phyloP scores from a whole-genome alignment of 2,888 invertebrate genomes.

The Pollenia amentaria region DNA sequence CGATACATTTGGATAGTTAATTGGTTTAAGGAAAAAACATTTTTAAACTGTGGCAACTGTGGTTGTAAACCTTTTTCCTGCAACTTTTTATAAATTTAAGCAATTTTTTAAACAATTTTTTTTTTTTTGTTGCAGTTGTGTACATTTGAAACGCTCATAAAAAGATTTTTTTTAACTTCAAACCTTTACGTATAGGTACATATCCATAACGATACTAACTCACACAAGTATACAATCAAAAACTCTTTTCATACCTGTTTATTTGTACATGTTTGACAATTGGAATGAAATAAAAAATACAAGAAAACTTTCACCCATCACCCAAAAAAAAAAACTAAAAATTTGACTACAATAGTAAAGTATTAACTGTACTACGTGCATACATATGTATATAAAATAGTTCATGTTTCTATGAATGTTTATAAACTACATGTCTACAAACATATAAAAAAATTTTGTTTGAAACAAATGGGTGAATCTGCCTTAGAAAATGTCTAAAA shows the following conservation, averaged over 20 bases:
- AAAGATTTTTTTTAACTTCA: neutral
- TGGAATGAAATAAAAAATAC: conserved; percentile 28
- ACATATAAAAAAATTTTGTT: neutral
- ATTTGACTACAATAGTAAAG: conserved; percentile 67
- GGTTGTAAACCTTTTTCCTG: no score
- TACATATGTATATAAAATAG: conserved; percentile 1
- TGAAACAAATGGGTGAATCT: no score
- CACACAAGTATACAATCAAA: neutral
- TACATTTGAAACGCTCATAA: neutral
- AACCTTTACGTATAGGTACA: neutral
- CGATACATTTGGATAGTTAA: no score
- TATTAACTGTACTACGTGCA: conserved; percentile 63
- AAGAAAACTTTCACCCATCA: conserved; percentile 69
- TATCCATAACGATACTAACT: neutral
- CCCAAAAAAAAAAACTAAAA: conserved; percentile 42
- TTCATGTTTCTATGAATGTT: no score
- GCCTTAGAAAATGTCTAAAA: neutral
- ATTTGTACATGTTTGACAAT: conserved; percentile 30
- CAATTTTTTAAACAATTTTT: no score
- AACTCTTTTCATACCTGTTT: conserved; percentile 5
- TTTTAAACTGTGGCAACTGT: no score
- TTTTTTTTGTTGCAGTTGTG: no score
- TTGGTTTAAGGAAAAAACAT: no score
- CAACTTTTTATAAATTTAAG: no score
- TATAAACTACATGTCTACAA: neutral